Conservation (phyloP, 2,113 vertebrate genomes). For the Arenaria interpres region DNA sequence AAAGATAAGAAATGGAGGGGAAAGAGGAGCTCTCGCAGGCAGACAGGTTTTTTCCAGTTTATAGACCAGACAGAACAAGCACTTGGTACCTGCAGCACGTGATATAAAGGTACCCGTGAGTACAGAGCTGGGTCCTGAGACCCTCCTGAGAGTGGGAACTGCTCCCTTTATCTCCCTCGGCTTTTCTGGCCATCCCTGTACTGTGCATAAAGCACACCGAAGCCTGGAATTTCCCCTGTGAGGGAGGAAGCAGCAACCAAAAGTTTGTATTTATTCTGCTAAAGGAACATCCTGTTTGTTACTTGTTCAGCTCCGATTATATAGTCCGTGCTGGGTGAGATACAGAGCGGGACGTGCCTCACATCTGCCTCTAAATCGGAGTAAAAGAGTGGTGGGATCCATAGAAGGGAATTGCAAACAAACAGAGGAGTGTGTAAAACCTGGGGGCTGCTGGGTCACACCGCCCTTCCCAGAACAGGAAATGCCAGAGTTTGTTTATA, state of each 20-base stretch:
- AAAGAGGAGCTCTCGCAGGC: fast-evolving
- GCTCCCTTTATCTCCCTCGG: neutral
- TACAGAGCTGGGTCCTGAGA: neutral
- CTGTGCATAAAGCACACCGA: neutral
- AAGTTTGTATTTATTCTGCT: neutral
- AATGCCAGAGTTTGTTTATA: neutral
- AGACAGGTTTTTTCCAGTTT: neutral
- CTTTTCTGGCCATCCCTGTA: neutral
- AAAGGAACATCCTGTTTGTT: neutral
- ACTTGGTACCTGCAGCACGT: neutral
- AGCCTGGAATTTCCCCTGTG: neutral
- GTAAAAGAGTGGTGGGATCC: too few species aligned
- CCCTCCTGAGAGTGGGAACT: neutral
- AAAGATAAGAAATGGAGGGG: neutral
- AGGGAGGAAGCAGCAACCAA: neutral
- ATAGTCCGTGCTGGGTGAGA: neutral
- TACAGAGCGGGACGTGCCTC: fast-evolving
- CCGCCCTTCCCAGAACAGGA: neutral
- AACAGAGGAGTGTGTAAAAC: neutral
- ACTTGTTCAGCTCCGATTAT: neutral
- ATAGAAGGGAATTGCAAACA: neutral
- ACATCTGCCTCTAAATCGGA: neutral
- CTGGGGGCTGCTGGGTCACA: neutral
- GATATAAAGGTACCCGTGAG: neutral
- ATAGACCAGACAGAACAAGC: neutral